These are phyloP conservation scores for Electrophaes corylata DNA, from an alignment of 2,888 invertebrate species.

Conservation along the genomic window DNA sequence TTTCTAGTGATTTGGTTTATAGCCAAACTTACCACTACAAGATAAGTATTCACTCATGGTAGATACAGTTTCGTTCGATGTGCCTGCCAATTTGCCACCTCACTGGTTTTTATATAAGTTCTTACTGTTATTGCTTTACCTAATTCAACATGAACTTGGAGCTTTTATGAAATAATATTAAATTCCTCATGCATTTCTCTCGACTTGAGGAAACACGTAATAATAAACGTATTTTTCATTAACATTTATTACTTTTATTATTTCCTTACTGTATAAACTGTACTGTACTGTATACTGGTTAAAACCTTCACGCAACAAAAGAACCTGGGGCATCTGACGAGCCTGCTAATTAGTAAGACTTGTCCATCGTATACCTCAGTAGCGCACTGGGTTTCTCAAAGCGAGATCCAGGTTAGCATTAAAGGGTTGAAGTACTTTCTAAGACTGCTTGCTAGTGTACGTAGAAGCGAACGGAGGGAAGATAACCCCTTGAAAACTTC, in stretches of 20 bases:
- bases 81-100: slow-evolving; percentile 56
- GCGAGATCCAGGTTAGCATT: slow-evolving; percentile 16
- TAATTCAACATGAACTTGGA: slow-evolving; percentile 27
- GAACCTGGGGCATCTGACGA: background rate
- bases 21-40: slow-evolving; percentile 26
- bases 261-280: no score
- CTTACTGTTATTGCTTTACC: slow-evolving; percentile 37
- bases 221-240: no score
- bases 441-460: slow-evolving; percentile 2
- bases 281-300: no score
- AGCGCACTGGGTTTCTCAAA: slow-evolving; percentile 4
- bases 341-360: slow-evolving; percentile 1
- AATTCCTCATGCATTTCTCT: no score
- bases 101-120: slow-evolving; percentile 44
- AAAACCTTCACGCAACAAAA: no score
- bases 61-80: slow-evolving; percentile 36
- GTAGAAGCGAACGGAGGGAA: slow-evolving; percentile 11
- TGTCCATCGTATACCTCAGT: background rate
- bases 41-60: slow-evolving; percentile 1
- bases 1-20: slow-evolving; percentile 34
- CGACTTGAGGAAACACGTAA: no score
- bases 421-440: slow-evolving; percentile 11
- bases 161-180: no score
- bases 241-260: no score
- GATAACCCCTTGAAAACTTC: background rate